Evolutionary conservation across 2,888 invertebrate genomes (phyloP).

Genomic region (Apoda limacodes): DNA sequence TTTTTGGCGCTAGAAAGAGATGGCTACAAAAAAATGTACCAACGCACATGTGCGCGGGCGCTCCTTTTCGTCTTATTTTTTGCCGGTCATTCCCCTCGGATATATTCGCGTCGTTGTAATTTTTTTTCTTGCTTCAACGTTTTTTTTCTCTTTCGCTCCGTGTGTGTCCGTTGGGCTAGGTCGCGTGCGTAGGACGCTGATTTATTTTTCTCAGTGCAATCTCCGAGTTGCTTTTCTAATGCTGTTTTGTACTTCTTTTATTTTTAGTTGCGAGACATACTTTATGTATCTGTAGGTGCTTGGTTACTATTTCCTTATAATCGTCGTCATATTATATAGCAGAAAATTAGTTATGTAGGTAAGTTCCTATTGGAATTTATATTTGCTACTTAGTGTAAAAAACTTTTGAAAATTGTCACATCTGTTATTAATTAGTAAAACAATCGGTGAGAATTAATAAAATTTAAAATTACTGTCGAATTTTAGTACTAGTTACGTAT

Average conservation of each 20-base stretch:
- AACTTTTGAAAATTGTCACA: too few species aligned
- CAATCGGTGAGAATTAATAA: too few species aligned
- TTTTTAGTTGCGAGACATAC: too few species aligned
- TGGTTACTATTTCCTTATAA: too few species aligned
- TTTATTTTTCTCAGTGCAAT: constrained; percentile 39
- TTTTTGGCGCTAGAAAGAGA: constrained; percentile 57
- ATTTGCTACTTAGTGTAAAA: too few species aligned
- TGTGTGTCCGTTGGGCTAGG: constrained; percentile 53
- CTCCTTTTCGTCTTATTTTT: constrained; percentile 62
- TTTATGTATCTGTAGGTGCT: constrained; percentile 18
- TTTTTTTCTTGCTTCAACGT: constrained; percentile 34
- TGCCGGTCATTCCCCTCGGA: constrained; percentile 60
- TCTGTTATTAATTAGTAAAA: too few species aligned
- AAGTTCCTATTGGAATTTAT: too few species aligned
- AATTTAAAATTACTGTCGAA: too few species aligned
- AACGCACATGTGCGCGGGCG: constrained; percentile 64
- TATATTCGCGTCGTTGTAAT: constrained; percentile 43
- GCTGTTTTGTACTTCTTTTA: constrained; percentile 30
- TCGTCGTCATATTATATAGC: too few species aligned
- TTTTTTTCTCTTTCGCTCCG: constrained; percentile 39
- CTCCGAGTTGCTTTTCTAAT: constrained; percentile 35
- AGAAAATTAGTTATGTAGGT: too few species aligned
- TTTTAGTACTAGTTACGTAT: too few species aligned
- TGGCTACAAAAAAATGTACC: constrained; percentile 54
- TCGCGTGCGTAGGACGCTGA: constrained; percentile 50